These are phyloP conservation scores for Caenorhabditis macrosperma DNA, from an alignment of 2,888 invertebrate species.

Conservation along the genomic window DNA sequence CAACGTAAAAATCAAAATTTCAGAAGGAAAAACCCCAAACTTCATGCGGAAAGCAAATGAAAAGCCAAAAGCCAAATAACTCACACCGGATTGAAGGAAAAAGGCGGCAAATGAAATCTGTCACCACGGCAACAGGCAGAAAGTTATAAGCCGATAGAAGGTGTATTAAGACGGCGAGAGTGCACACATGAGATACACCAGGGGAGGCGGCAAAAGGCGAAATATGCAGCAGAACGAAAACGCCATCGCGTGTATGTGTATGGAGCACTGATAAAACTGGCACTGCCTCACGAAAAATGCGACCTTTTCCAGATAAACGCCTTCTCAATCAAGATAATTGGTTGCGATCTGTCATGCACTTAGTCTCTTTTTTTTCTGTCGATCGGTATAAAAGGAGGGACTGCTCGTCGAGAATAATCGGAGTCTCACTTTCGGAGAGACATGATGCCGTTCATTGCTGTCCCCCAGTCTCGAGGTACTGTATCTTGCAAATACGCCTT, in stretches of 20 bases:
- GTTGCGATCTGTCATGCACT: slow-evolving; percentile 5
- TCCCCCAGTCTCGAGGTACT: slow-evolving; percentile 36
- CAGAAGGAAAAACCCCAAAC: not conserved
- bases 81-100: not conserved
- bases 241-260: not conserved
- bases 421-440: slow-evolving; percentile 24
- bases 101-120: not conserved
- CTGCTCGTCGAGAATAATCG: slow-evolving; percentile 1
- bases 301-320: slow-evolving; percentile 6
- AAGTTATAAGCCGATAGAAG: not conserved
- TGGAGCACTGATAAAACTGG: not conserved
- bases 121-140: slow-evolving; percentile 5
- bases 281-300: not conserved
- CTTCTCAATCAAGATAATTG: not conserved
- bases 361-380: slow-evolving; percentile 8
- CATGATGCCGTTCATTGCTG: slow-evolving; percentile 52
- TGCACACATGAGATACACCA: slow-evolving; percentile 4
- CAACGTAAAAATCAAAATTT: not conserved
- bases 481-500: not conserved
- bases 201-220: not conserved
- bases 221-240: not conserved
- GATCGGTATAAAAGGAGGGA: slow-evolving; percentile 17
- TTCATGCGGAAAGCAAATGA: not conserved
- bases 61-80: no score
- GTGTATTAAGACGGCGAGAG: slow-evolving; percentile 6